Evolutionary conservation across 2,113 vertebrate genomes (phyloP).

Genomic region (Hypocryptadius cinnamomeus): DNA sequence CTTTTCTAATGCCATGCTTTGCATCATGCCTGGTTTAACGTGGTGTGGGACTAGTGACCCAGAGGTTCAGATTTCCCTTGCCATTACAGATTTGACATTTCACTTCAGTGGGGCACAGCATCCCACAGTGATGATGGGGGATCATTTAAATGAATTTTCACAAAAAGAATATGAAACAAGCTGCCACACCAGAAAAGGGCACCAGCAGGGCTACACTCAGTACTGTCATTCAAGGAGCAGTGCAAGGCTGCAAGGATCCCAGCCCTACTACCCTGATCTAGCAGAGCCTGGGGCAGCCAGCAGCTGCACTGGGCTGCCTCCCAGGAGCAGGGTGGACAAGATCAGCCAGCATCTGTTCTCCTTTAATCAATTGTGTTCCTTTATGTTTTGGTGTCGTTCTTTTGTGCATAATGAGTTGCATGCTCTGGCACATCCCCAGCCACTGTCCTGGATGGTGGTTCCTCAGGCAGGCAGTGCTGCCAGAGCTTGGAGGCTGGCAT

Average conservation of each 20-base stretch:
- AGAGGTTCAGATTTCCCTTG: neutral
- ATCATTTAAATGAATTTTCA: neutral
- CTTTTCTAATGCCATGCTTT: neutral
- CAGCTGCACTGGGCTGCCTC: conserved; percentile 4
- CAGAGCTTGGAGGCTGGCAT: accelerated
- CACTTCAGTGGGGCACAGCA: neutral
- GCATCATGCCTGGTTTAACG: neutral
- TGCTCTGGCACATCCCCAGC: neutral
- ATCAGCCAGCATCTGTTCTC: conserved; percentile 43
- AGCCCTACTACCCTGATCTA: neutral
- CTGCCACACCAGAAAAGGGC: neutral
- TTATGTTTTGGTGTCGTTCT: conserved; percentile 3
- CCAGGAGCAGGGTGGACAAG: conserved; percentile 4
- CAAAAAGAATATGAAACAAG: neutral
- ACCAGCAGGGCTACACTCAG: neutral
- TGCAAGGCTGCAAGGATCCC: neutral
- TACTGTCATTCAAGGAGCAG: neutral
- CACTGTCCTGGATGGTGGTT: neutral
- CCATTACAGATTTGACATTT: neutral
- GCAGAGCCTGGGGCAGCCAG: neutral
- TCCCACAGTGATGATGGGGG: neutral
- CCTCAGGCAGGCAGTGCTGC: neutral
- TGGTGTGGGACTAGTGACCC: neutral
- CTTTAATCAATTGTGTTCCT: conserved; percentile 38
- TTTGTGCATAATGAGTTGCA: neutral